Evolutionary conservation across 2,888 invertebrate species (phyloP).

Genomic region (Ommatoiulus sabulosus): DNA sequence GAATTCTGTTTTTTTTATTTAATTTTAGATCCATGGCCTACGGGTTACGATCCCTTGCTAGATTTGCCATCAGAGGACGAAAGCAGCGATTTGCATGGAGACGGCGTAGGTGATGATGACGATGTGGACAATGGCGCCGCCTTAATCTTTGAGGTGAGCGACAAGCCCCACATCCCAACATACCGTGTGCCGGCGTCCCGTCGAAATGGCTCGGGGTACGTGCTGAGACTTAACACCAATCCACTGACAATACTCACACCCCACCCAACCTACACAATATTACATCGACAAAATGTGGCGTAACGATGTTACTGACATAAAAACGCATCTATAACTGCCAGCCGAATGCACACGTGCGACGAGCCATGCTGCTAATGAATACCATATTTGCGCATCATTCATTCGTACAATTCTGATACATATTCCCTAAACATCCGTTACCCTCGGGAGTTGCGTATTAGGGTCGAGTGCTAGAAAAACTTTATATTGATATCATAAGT

Average conservation of each 20-base stretch:
- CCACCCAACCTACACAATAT: conserved; percentile 42
- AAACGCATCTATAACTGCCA: conserved; percentile 2
- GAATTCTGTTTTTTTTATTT: conserved; percentile 22
- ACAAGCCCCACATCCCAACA: conserved; percentile 81
- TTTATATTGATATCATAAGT: too few relatives aligned
- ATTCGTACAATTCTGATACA: not conserved
- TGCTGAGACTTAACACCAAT: conserved; percentile 57
- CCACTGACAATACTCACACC: conserved; percentile 51
- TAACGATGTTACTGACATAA: not conserved
- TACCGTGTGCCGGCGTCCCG: conserved; percentile 70
- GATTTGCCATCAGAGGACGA: conserved; percentile 63
- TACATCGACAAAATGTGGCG: not conserved
- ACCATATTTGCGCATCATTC: not conserved
- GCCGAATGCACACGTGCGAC: conserved; percentile 35
- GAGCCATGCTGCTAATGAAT: conserved; percentile 9
- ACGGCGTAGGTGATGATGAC: conserved; percentile 61
- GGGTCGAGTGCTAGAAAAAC: too few relatives aligned
- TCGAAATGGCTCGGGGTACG: conserved; percentile 62
- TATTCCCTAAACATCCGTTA: not conserved
- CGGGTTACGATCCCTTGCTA: conserved; percentile 64
- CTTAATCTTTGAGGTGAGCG: conserved; percentile 85
- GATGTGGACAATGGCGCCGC: conserved; percentile 69
- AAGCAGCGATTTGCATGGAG: conserved; percentile 61
- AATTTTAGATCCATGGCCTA: conserved; percentile 62
- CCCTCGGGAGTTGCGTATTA: too few relatives aligned